These are phyloP conservation scores for Tympanoctomys barrerae DNA, from an alignment of 2,797 vertebrate genomes.

Conservation along the genomic window DNA sequence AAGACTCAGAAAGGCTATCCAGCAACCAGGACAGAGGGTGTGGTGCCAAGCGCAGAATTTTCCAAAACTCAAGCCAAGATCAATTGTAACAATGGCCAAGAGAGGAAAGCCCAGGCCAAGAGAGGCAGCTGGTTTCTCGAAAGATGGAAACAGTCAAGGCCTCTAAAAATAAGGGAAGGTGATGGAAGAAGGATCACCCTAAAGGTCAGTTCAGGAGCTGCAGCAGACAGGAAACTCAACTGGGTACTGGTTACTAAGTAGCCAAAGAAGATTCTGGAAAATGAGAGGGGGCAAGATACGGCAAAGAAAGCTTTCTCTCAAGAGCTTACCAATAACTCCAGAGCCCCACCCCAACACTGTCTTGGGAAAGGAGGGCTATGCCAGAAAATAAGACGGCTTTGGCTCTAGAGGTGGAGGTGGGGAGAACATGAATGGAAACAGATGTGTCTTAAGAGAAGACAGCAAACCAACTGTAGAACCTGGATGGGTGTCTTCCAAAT, in stretches of 20 bases:
- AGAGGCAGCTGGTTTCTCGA: slow-evolving; percentile 64
- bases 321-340: not conserved
- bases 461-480: not conserved
- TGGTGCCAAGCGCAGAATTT: slow-evolving; percentile 67
- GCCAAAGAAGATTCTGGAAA: slow-evolving; percentile 34
- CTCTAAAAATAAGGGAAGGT: not conserved
- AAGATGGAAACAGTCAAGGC: slow-evolving; percentile 53
- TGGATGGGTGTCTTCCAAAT: not conserved
- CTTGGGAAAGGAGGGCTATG: not conserved
- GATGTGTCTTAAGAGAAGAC: not conserved
- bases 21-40: slow-evolving; percentile 1
- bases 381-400: not conserved
- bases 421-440: not conserved
- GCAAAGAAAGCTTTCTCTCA: not conserved
- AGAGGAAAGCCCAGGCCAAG: slow-evolving; percentile 37
- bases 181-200: not conserved
- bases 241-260: not conserved
- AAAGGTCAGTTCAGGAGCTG: not conserved
- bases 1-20: slow-evolving; percentile 23
- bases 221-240: not conserved
- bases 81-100: slow-evolving; percentile 51
- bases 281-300: not conserved
- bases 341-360: not conserved
- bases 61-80: slow-evolving; percentile 71
- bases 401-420: not conserved